Percentiles rank a stretch among this genome's conserved stretches.
phyloP scores from a whole-genome alignment of 2,888 invertebrate genomes.

The Heliconius ismenius region DNA sequence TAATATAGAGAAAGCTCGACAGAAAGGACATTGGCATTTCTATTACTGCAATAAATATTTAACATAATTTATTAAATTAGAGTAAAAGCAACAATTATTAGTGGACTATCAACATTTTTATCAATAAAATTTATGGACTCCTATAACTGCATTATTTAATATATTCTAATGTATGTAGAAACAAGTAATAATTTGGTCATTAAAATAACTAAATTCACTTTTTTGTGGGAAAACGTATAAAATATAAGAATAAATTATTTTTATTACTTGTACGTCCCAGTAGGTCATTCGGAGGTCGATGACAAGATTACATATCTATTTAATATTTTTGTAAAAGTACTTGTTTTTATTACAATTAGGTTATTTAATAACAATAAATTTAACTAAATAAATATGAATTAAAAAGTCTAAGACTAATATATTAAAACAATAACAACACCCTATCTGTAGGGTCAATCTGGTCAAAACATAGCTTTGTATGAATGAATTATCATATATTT shows the following conservation, averaged over 20 bases:
- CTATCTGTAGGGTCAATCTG: constrained; percentile 60
- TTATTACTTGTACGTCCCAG: too few relatives aligned
- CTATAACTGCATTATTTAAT: background rate
- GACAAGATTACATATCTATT: too few relatives aligned
- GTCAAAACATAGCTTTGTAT: constrained; percentile 57
- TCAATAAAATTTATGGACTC: background rate
- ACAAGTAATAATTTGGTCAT: background rate
- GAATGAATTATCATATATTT: constrained; percentile 53
- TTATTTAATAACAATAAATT: background rate
- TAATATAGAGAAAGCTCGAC: background rate
- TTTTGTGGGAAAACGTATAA: too few relatives aligned
- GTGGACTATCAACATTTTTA: background rate
- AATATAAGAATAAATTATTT: too few relatives aligned
- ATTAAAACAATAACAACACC: constrained; percentile 36
- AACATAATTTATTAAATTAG: background rate
- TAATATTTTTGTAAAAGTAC: background rate
- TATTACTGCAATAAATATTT: background rate
- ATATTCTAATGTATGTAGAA: background rate
- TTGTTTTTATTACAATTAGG: background rate
- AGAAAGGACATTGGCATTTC: constrained; percentile 2
- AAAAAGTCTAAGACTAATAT: too few relatives aligned
- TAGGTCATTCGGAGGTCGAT: too few relatives aligned
- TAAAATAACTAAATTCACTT: background rate
- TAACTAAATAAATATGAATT: too few relatives aligned
- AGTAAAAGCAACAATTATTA: constrained; percentile 10